phyloP scores from a whole-genome alignment of 2,888 invertebrate genomes.

The Troides aeacus region DNA sequence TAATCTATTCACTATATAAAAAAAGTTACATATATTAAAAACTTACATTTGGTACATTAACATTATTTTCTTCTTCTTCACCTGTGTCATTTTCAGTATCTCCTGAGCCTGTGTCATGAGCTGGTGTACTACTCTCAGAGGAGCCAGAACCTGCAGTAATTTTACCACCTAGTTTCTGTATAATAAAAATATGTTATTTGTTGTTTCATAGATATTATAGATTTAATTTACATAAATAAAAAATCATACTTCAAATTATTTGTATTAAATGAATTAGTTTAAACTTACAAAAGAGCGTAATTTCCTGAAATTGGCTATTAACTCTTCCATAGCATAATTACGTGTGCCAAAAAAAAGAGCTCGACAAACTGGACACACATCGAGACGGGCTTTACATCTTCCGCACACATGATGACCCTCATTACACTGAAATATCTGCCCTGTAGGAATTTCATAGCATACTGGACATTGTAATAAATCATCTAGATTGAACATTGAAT shows the following conservation, averaged over 20 bases:
- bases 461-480: constrained; percentile 80
- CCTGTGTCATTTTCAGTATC: constrained; percentile 48
- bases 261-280: constrained; percentile 42
- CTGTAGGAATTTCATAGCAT: constrained; percentile 75
- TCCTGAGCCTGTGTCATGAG: constrained; percentile 46
- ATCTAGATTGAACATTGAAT: constrained; percentile 71
- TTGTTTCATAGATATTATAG: no score
- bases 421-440: constrained; percentile 75
- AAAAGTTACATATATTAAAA: background rate
- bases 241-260: no score
- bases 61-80: constrained; percentile 51
- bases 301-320: constrained; percentile 72
- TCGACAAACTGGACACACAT: constrained; percentile 76
- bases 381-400: constrained; percentile 68
- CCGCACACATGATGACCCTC: constrained; percentile 80
- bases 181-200: constrained; percentile 9
- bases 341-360: constrained; percentile 74
- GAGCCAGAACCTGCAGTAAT: constrained; percentile 53
- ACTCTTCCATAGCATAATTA: constrained; percentile 78
- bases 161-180: constrained; percentile 67
- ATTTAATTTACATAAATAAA: no score
- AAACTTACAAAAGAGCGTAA: constrained; percentile 70
- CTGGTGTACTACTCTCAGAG: constrained; percentile 49
- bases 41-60: constrained; percentile 54
- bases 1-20: no score